Percentiles rank a stretch among this genome's conserved stretches.
These are phyloP conservation scores for Oscheius myriophilus DNA, from an alignment of 2,888 invertebrate genomes.

Conservation along the genomic window DNA sequence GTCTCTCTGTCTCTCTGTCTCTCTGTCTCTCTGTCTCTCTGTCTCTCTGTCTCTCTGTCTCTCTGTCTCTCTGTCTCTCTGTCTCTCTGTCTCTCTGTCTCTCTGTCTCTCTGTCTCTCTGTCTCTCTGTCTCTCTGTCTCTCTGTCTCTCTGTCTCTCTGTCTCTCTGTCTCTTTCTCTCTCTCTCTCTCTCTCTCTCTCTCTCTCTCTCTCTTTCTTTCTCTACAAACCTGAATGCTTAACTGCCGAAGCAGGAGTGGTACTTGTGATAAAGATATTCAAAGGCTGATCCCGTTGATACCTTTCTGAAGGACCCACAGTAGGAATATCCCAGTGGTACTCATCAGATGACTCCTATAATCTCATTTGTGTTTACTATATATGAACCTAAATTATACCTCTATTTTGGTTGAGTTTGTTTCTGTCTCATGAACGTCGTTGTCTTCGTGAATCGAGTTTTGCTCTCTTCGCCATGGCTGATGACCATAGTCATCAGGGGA, in stretches of 20 bases:
- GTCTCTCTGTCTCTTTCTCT: slow-evolving; percentile 1
- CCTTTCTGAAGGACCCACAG: background rate
- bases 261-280: background rate
- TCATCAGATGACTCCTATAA: too few relatives aligned
- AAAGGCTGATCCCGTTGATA: background rate
- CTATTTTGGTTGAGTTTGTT: slow-evolving; percentile 5
- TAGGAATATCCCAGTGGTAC: background rate
- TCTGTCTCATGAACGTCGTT: slow-evolving; percentile 8
- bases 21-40: background rate
- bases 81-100: background rate
- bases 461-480: slow-evolving; percentile 22
- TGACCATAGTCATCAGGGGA: slow-evolving; percentile 8
- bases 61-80: background rate
- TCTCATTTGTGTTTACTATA: too few relatives aligned
- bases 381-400: background rate
- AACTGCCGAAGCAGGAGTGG: background rate
- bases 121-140: background rate
- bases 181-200: background rate
- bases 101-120: slow-evolving; percentile 1
- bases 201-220: too few relatives aligned
- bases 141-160: background rate
- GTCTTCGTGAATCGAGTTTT: slow-evolving; percentile 21
- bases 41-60: background rate
- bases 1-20: background rate
- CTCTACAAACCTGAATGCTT: background rate